Evolutionary conservation across 2,113 vertebrate genomes (phyloP), one percentile per base, ranked within the genome.

Genomic region (Planiliza haematocheilus): DNA sequence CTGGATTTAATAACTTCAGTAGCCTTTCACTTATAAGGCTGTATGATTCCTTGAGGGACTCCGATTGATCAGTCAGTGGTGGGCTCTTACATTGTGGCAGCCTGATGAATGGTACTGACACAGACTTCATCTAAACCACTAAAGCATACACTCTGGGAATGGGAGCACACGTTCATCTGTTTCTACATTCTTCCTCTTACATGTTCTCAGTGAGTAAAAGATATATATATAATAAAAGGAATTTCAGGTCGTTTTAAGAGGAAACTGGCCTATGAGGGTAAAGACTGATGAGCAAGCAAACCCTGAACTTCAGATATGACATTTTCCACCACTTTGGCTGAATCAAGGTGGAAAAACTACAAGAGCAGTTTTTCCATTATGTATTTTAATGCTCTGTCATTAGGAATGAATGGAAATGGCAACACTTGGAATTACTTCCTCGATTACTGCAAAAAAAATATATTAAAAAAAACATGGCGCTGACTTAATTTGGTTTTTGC

Each of bases 1-100:
- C 83, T 69, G 72, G 81, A 87, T 91, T 89, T 91, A 91, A 94
- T 92, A 90, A 91, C 86, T 91, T 80, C 80, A 77, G 85, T 88
- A 85, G 67, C 74, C 84, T 87, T 89, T 92, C 82, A 89, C 77
- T 91, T 85, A 77, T 78, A 87, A 91, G 83, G 70, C 79, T 80
- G 78, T 79, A 72, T 70, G 81, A 88, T 91, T 92, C 86, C 88
- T 88, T 84, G 63, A 85, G 91, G 87, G 88, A 89, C 64, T 77
- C 62, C 82, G 78, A 91, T 91, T 91, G 90, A 91, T 92, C 89
- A 92, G 86, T 91, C 86, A 88, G 86, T 69, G 68, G 85, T 82
- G 74, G 83, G 80, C 82, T 75, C 63, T 84, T 82, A 84, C 65
- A 43, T 70, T 42, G 57, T 85, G 82, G 65, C 86, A 86, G 89